Evolutionary conservation across 2,888 invertebrate species (phyloP).

Genomic region (Ichneumoninae sp.): DNA sequence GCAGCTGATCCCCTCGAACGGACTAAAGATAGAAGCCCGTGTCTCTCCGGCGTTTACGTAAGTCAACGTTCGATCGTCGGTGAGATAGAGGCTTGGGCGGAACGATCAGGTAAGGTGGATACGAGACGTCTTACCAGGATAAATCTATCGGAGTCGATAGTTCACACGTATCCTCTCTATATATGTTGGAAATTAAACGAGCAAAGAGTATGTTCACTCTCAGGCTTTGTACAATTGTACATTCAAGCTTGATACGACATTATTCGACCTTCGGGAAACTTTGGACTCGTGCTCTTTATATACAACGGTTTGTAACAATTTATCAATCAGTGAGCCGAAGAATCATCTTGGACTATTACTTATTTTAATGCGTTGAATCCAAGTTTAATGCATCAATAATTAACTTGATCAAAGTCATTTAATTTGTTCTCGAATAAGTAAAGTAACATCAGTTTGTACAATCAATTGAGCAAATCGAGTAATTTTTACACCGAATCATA

Average conservation of each 20-base stretch:
- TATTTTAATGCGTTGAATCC: neutral
- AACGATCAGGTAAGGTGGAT: slow-evolving; percentile 60
- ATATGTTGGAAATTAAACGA: slow-evolving; percentile 19
- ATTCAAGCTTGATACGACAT: slow-evolving; percentile 25
- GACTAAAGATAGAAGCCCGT: slow-evolving; percentile 58
- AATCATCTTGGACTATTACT: neutral
- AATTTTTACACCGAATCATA: neutral
- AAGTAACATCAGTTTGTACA: too few relatives aligned
- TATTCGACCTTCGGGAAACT: slow-evolving; percentile 20
- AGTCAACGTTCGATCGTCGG: slow-evolving; percentile 68
- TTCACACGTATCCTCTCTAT: slow-evolving; percentile 29
- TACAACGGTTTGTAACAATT: neutral
- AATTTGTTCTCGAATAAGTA: too few relatives aligned
- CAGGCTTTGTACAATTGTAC: neutral
- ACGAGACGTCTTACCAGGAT: slow-evolving; percentile 37
- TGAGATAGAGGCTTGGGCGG: slow-evolving; percentile 56
- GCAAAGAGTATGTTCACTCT: slow-evolving; percentile 30
- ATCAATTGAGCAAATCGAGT: slow-evolving; percentile 3
- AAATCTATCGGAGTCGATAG: slow-evolving; percentile 51
- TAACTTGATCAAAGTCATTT: too few relatives aligned
- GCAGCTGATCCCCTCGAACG: slow-evolving; percentile 62
- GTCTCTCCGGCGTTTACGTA: slow-evolving; percentile 65
- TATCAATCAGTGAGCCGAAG: neutral
- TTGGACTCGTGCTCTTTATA: neutral
- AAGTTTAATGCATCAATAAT: neutral